Base-by-base conservation (phyloP, 2,113 vertebrate genomes). In the Candoia aspera region DNA sequence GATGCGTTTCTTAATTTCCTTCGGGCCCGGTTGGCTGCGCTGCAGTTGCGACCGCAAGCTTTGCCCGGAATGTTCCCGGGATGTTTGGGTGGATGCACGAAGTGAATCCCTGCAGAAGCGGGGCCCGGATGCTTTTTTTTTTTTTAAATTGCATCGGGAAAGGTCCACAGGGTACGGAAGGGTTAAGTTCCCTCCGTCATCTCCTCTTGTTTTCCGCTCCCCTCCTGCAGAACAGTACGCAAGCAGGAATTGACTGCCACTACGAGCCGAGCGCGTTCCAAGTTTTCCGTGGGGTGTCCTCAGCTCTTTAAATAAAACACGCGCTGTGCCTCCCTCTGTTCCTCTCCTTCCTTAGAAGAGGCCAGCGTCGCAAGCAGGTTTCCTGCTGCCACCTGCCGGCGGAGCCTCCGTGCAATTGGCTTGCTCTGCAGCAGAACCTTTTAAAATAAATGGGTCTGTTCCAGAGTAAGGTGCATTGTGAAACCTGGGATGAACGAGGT, bases 211-310 rank as follows among this genome's bases (percentile, higher is more conserved):
- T 79, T 60, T 92, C 86, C 57, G 46, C 87, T 92, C 55, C 26
- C 91, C 73, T 89, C 29, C 73, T 29, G 87, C 58, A 62, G 73
- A 17, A 62, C 15, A 29, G 59, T 84, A 84, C 54, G 73, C 86
- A 55, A 60, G 55, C 64, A 90, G 64, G 84, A 79, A 4, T 62
- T n/a, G 92, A 86, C n/a, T 83, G 84, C 24, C 55, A 15, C 84
- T 29, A 37, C 13, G 57, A 1, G 68, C n/a, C 0, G 68, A 37
- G 11, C 33, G 92, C 86, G 84, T 88, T 84, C 90, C 86, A 88
- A 93, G 92, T 88, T 93, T 91, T 91, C 92, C 92, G 19, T 91
- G 92, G 84, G 86, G 90, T 46, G 68, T 91, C 86, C 86, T 54
- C 86, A 29, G 89, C 46, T 87, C 92, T 93, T 90, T 87, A 92